Conservation (phyloP, 2,113 vertebrate genomes). For the Indri indri region DNA sequence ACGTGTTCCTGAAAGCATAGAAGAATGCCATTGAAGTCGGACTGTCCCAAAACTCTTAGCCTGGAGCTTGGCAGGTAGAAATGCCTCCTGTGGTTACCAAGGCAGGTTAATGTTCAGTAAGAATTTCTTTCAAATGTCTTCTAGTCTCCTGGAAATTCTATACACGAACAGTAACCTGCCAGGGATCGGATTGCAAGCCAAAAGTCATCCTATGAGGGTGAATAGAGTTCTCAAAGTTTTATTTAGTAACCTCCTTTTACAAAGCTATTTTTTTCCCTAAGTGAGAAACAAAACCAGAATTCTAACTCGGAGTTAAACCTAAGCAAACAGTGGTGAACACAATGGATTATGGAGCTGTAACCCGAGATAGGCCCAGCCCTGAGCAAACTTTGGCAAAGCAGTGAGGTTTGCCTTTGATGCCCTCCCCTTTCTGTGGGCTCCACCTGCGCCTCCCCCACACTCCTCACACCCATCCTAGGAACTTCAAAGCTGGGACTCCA, state of each 20-base stretch:
- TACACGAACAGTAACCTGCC: not conserved
- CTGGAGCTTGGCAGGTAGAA: not conserved
- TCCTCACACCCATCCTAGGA: not conserved
- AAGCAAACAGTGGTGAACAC: constrained; percentile 34
- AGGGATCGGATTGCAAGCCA: not conserved
- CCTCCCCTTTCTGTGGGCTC: not conserved
- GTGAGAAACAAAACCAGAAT: constrained; percentile 60
- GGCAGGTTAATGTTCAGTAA: not conserved
- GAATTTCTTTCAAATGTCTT: not conserved
- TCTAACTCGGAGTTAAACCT: constrained; percentile 2
- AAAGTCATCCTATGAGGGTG: not conserved
- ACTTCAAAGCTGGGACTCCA: constrained; percentile 53
- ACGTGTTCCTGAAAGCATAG: not conserved
- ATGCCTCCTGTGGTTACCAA: not conserved
- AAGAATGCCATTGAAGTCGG: not conserved
- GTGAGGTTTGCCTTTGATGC: constrained; percentile 18
- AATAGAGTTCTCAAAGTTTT: not conserved
- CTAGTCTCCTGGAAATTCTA: not conserved
- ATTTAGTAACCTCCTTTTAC: constrained; percentile 22
- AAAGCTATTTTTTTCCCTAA: not conserved
- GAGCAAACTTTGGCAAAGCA: not conserved
- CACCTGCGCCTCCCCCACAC: not conserved
- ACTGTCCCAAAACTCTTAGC: not conserved
- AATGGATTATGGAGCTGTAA: not conserved
- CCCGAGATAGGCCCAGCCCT: constrained; percentile 20